Conservation (phyloP, 2,113 vertebrate species). For the Eleginops maclovinus region DNA sequence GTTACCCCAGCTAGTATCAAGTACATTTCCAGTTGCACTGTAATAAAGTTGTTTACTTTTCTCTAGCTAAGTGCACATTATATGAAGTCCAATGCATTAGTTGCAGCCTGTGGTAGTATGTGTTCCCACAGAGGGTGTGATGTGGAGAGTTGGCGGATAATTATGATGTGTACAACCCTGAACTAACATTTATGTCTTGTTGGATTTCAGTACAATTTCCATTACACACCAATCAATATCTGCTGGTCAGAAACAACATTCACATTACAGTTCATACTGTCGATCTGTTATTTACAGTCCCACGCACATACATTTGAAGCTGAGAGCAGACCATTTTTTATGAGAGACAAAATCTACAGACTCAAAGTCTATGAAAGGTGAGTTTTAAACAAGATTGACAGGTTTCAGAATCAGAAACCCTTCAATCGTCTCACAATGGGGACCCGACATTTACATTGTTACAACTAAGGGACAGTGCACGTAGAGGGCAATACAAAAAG, state of each 20-base stretch:
- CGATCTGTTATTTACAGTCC: not conserved
- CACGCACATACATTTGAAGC: not conserved
- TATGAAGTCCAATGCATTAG: not conserved
- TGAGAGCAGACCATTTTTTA: not conserved
- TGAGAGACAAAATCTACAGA: not conserved
- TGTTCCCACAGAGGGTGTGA: conserved; percentile 25
- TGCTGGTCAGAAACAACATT: not conserved
- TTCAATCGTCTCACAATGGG: no score
- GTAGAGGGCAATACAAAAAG: no score
- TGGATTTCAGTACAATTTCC: not conserved
- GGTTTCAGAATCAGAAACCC: no score
- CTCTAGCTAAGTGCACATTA: not conserved
- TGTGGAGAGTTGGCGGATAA: no score
- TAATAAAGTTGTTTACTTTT: not conserved
- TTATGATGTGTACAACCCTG: not conserved
- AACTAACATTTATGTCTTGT: not conserved
- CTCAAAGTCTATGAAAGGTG: not conserved
- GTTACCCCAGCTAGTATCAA: not conserved
- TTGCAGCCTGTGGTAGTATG: not conserved
- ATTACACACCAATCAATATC: not conserved
- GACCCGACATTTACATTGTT: no score
- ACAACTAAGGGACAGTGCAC: no score
- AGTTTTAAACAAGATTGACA: no score
- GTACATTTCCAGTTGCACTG: not conserved
- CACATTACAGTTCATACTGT: not conserved